phyloP scores from a whole-genome alignment of 2,797 vertebrate genomes.

The Holocentrus rufus region DNA sequence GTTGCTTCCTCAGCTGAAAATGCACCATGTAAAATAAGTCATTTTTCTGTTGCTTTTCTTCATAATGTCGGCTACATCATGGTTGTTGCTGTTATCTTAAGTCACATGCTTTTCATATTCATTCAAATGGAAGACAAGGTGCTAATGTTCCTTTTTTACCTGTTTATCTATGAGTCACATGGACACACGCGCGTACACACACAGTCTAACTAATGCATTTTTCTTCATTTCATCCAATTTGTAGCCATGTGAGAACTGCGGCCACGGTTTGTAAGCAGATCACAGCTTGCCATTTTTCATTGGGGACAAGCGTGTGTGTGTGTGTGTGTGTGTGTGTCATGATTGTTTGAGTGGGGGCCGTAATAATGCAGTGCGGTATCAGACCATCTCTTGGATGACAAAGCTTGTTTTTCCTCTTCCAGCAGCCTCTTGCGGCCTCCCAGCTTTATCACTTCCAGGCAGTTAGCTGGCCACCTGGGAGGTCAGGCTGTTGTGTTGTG shows the following conservation, averaged over 20 bases:
- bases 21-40: conserved; percentile 5
- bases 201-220: conserved; percentile 16
- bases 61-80: conserved; percentile 2
- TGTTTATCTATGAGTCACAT: conserved; percentile 1
- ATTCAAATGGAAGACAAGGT: too few relatives aligned
- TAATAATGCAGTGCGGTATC: conserved; percentile 30
- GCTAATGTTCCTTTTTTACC: neutral
- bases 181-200: conserved; percentile 4
- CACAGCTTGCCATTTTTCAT: conserved; percentile 24
- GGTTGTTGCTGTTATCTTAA: neutral
- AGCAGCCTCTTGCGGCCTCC: conserved; percentile 32
- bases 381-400: conserved; percentile 41
- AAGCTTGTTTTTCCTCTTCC: conserved; percentile 49
- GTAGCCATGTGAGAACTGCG: conserved; percentile 23
- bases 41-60: neutral
- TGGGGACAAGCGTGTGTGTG: conserved; percentile 15
- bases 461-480: conserved; percentile 45
- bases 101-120: too few relatives aligned
- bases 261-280: conserved; percentile 39
- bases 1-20: conserved; percentile 21
- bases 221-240: conserved; percentile 14
- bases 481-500: conserved; percentile 37
- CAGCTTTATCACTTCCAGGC: conserved; percentile 54
- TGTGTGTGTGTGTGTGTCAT: conserved; percentile 2
- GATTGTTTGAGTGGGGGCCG: neutral